Conservation (phyloP, 2,113 vertebrate species). For the Ranitomeya variabilis region DNA sequence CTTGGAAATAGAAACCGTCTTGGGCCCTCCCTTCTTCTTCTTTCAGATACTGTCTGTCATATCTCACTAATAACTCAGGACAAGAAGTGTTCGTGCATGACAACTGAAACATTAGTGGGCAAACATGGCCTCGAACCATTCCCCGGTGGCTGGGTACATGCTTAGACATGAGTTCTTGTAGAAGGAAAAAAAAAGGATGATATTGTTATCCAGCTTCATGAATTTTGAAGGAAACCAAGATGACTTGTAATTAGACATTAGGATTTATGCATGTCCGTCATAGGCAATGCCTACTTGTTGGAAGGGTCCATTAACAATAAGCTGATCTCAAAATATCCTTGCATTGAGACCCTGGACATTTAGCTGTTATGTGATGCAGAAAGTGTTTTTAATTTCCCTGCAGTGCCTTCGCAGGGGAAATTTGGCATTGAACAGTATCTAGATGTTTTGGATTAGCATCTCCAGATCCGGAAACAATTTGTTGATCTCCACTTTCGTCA, state of each 20-base stretch:
- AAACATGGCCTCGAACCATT: constrained; percentile 10
- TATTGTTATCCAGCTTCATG: neutral
- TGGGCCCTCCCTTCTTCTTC: constrained; percentile 18
- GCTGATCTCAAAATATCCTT: neutral
- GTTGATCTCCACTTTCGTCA: too few relatives aligned
- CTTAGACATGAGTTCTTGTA: neutral
- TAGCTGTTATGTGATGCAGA: too few relatives aligned
- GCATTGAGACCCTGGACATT: neutral
- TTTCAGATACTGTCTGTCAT: constrained; percentile 48
- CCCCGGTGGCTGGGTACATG: constrained; percentile 2
- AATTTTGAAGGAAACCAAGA: neutral
- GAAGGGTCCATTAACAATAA: neutral
- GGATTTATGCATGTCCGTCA: too few relatives aligned
- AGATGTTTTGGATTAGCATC: too few relatives aligned
- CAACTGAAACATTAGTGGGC: neutral
- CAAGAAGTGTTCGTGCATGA: constrained; percentile 30
- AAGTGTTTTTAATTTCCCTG: neutral
- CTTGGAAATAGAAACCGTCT: constrained; percentile 44
- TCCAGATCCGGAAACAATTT: too few relatives aligned
- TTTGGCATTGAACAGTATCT: neutral
- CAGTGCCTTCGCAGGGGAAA: neutral
- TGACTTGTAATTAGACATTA: too few relatives aligned
- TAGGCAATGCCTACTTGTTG: too few relatives aligned
- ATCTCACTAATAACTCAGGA: constrained; percentile 43
- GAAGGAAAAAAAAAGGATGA: neutral